phyloP scores from a whole-genome alignment of 2,888 invertebrate genomes.

The Ornithoptera alexandrae region DNA sequence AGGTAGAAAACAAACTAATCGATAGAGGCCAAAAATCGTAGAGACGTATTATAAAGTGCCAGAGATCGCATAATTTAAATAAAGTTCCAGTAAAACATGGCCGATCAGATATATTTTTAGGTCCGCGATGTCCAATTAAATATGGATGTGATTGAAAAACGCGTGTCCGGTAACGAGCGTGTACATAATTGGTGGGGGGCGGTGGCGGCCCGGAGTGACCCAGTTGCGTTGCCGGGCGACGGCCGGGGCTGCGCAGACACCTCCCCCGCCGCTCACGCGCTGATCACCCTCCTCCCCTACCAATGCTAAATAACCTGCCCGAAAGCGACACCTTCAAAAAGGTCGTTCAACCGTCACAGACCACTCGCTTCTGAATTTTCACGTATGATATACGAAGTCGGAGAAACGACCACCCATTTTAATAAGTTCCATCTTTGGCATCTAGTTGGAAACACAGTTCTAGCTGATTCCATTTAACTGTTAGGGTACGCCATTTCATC shows the following conservation, averaged over 20 bases:
- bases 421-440: slow-evolving; percentile 27
- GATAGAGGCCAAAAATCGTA: background rate
- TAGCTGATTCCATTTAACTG: slow-evolving; percentile 3
- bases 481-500: background rate
- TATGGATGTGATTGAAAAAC: slow-evolving; percentile 81
- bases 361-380: slow-evolving; percentile 55
- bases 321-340: slow-evolving; percentile 78
- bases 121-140: slow-evolving; percentile 79
- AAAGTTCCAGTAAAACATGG: slow-evolving; percentile 67
- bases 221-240: slow-evolving; percentile 78
- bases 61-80: slow-evolving; percentile 32
- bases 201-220: slow-evolving; percentile 74
- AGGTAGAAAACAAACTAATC: too few species aligned
- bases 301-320: slow-evolving; percentile 74
- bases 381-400: slow-evolving; percentile 38
- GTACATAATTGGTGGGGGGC: slow-evolving; percentile 78
- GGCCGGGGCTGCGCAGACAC: slow-evolving; percentile 55
- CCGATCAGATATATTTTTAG: slow-evolving; percentile 75
- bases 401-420: slow-evolving; percentile 20
- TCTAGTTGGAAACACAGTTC: slow-evolving; percentile 7
- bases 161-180: slow-evolving; percentile 81
- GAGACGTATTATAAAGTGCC: background rate
- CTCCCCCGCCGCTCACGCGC: slow-evolving; percentile 40
- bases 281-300: slow-evolving; percentile 40
- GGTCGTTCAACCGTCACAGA: slow-evolving; percentile 77